Percentiles rank a stretch among this genome's conserved stretches.
phyloP scores from a whole-genome alignment of 2,888 invertebrate genomes.

The Cryptus armator region DNA sequence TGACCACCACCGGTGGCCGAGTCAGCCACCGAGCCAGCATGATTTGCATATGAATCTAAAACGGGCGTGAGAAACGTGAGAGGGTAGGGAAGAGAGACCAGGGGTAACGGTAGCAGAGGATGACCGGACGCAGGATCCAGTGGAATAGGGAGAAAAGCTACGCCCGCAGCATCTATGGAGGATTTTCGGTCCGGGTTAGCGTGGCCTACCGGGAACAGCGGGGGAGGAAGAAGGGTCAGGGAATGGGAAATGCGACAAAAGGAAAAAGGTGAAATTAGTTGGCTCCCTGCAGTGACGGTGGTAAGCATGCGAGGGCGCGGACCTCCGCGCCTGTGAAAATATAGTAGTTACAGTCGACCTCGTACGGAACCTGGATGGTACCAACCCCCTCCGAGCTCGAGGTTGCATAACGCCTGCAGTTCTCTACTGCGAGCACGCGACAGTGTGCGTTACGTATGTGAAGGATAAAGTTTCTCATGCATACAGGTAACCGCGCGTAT shows the following conservation, averaged over 20 bases:
- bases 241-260: conserved; percentile 60
- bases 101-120: conserved; percentile 29
- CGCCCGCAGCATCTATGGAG: conserved; percentile 40
- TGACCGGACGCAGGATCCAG: conserved; percentile 50
- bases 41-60: conserved; percentile 82
- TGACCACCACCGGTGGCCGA: conserved; percentile 42
- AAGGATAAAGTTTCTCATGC: conserved; percentile 23
- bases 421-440: neutral
- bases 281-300: conserved; percentile 56
- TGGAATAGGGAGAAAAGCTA: conserved; percentile 48
- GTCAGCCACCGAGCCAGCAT: conserved; percentile 56
- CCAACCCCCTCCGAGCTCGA: conserved; percentile 17
- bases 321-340: conserved; percentile 51
- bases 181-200: conserved; percentile 58
- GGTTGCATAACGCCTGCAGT: conserved; percentile 3
- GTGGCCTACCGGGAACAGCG: conserved; percentile 6
- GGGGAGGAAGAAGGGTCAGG: neutral
- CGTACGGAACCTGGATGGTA: conserved; percentile 46
- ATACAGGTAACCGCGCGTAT: conserved; percentile 10
- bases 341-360: conserved; percentile 73
- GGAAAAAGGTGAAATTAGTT: conserved; percentile 68
- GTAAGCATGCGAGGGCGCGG: conserved; percentile 61
- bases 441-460: neutral
- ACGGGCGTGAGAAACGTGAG: conserved; percentile 72
- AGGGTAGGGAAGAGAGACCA: conserved; percentile 14